Evolutionary conservation across 2,113 vertebrate species (phyloP).

Genomic region (Centropus unirufus): DNA sequence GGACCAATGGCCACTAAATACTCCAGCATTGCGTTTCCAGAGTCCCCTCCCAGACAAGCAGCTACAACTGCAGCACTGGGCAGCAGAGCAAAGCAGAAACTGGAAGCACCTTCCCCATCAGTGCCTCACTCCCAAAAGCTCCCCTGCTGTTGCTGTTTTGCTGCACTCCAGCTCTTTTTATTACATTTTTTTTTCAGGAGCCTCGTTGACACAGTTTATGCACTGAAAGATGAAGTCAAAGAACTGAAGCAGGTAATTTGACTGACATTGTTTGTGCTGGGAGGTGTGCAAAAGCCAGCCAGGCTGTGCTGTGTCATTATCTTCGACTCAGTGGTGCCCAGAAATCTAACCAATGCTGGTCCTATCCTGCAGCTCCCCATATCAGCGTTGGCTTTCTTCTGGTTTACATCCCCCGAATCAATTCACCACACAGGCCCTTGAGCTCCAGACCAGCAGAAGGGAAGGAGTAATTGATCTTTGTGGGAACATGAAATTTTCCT

Average conservation of each 20-base stretch:
- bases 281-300: background rate
- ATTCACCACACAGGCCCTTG: background rate
- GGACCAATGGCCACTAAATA: background rate
- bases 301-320: background rate
- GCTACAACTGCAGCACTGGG: background rate
- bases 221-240: slow-evolving; percentile 97
- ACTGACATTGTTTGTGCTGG: background rate
- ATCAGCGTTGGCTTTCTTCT: background rate
- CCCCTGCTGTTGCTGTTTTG: background rate
- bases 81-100: background rate
- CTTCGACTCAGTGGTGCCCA: accelerated
- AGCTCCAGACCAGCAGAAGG: background rate
- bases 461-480: background rate
- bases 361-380: background rate
- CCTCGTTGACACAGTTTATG: slow-evolving; percentile 97
- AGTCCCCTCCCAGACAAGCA: background rate
- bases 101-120: background rate
- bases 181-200: slow-evolving; percentile 79
- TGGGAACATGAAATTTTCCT: background rate
- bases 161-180: background rate
- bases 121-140: background rate
- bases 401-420: background rate
- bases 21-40: background rate
- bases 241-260: slow-evolving; percentile 92
- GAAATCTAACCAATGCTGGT: background rate